Evolutionary conservation across 1,140 invertebrate species (phyloP).

Genomic region (Atta texana): DNA sequence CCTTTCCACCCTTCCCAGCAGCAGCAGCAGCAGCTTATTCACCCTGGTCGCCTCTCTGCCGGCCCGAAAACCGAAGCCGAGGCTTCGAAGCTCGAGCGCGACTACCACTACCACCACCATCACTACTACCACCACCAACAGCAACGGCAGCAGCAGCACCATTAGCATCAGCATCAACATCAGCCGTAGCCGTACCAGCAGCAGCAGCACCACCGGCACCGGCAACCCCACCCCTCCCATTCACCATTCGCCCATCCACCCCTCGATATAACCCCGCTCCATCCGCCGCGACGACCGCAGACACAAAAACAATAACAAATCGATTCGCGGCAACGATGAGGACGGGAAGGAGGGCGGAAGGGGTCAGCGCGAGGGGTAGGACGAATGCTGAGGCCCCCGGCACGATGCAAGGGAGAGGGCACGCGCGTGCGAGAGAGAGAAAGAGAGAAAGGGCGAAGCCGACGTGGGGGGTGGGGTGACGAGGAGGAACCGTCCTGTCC

Average conservation of each 20-base stretch:
- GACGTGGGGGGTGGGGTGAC: neutral
- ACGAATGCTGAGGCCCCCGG: constrained; percentile 61
- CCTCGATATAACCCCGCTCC: constrained; percentile 73
- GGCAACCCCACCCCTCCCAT: constrained; percentile 40
- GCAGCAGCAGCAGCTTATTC: constrained; percentile 59
- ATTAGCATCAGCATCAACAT: neutral
- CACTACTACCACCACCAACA: constrained; percentile 1
- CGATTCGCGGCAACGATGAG: constrained; percentile 83
- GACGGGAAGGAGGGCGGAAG: constrained; percentile 73
- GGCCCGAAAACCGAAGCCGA: constrained; percentile 71
- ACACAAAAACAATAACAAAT: constrained; percentile 87
- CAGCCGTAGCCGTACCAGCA: neutral
- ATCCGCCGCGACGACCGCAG: constrained; percentile 82
- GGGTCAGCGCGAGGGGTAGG: constrained; percentile 81
- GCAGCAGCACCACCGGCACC: constrained; percentile 47
- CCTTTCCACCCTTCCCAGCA: constrained; percentile 27
- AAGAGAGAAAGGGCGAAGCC: constrained; percentile 56
- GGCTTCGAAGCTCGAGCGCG: constrained; percentile 64
- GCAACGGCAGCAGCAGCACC: constrained; percentile 15
- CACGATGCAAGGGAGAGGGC: constrained; percentile 29
- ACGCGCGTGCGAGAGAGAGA: constrained; percentile 45
- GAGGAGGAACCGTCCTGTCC: constrained; percentile 42
- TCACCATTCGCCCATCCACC: constrained; percentile 43
- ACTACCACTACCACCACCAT: constrained; percentile 33
- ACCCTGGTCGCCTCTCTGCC: constrained; percentile 72